phyloP scores from a whole-genome alignment of 2,888 invertebrate species.

The Idaea dimidiata region DNA sequence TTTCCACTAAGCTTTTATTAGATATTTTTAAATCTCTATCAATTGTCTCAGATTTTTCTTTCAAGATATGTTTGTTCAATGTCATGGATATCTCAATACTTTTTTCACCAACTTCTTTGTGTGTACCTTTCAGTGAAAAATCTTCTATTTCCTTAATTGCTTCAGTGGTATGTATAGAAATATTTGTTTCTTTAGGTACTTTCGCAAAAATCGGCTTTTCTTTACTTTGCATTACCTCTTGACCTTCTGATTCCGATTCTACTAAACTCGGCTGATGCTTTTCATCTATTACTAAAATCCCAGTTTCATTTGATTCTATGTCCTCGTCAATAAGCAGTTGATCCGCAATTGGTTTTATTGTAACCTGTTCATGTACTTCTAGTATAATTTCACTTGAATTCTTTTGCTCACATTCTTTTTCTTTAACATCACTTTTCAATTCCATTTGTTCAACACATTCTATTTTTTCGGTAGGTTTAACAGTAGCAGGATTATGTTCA shows the following conservation, averaged over 20 bases:
- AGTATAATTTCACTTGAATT: slow-evolving; percentile 4
- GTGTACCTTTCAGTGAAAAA: background rate
- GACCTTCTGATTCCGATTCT: background rate
- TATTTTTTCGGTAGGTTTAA: slow-evolving; percentile 8
- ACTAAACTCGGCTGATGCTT: background rate
- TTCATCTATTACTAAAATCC: background rate
- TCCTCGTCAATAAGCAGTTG: slow-evolving; percentile 5
- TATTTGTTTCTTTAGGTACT: background rate
- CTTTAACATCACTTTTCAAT: slow-evolving; percentile 4
- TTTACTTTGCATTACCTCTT: background rate
- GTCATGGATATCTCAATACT: background rate
- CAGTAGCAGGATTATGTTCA: slow-evolving; percentile 5
- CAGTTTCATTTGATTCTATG: slow-evolving; percentile 7
- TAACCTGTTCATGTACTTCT: slow-evolving; percentile 11
- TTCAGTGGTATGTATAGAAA: background rate
- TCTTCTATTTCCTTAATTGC: slow-evolving; percentile 2
- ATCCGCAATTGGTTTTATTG: background rate
- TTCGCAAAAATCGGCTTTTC: slow-evolving; percentile 3
- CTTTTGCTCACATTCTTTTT: background rate
- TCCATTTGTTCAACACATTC: slow-evolving; percentile 9
- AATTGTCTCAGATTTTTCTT: background rate
- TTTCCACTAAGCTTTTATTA: background rate
- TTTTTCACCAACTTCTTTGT: background rate
- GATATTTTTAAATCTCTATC: background rate
- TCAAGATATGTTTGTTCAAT: background rate